Evolutionary conservation across 1,140 invertebrate genomes (phyloP), one percentile per base, ranked within the genome.

Genomic region (Tetramorium parvispinum): DNA sequence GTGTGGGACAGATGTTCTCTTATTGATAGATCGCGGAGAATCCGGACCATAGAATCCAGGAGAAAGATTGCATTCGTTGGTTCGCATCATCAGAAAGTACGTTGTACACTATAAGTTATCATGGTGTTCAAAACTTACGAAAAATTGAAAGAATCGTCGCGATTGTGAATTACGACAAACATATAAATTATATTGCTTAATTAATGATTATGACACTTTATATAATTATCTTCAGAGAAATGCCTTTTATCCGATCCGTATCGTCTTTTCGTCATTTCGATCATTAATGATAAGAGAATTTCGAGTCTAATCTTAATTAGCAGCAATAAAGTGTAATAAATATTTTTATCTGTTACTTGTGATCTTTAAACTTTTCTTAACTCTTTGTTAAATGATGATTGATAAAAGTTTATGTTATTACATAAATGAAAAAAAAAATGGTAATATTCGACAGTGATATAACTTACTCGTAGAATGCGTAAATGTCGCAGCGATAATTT

Each of bases 1-100:
- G n/a, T 18, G 8, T 18, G 59, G 61, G 68, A 55, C 90, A 91
- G 90, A 90, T 91, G 90, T 88, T 27, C 78, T 57, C 13, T 76
- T 43, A 76, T 68, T 63, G 71, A 37, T 24, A 27, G 40, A 61
- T 55, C 40, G 18, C 49, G 2, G 37, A 40, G 57, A 82, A 82
- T 90, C 40, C 53, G 46, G 27, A 57, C 18, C 55, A 18, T 66
- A 18, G 66, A 70, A 49, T 57, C 27, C 13, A 51, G n/a, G 13
- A 46, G 53, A 5, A 24, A 59, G 37, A 73, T 82, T 59, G 40
- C 53, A 70, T 61, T 27, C 27, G 18, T 2, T 13, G 43, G 6
- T 24, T 18, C 8, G 46, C 37, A 51, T 46, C 37, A 27, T 51
- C 63, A 63, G 65, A 89, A 55, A 57, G 13, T 57, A 70, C 32